phyloP scores from a whole-genome alignment of 2,113 vertebrate species.

The Falcunculus frontatus region DNA sequence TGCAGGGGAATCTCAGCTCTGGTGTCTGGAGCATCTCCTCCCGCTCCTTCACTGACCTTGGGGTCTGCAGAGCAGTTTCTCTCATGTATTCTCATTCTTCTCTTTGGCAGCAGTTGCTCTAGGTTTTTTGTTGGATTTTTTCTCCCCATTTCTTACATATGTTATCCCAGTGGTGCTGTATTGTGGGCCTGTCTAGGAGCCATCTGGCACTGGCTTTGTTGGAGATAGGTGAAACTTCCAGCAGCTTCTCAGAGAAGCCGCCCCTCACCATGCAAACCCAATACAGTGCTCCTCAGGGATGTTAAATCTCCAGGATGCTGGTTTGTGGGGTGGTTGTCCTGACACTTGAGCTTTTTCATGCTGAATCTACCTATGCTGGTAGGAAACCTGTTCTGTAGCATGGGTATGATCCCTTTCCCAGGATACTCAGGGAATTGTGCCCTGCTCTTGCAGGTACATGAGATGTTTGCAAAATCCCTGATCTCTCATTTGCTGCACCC shows the following conservation, averaged over 20 bases:
- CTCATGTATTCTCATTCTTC: neutral
- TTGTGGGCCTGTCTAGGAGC: neutral
- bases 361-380: neutral
- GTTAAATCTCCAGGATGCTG: neutral
- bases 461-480: neutral
- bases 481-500: neutral
- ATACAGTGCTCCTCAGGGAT: neutral
- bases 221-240: neutral
- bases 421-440: neutral
- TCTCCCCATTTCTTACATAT: neutral
- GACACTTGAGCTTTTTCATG: neutral
- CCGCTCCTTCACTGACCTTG: neutral
- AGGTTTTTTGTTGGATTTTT: neutral
- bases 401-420: neutral
- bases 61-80: neutral
- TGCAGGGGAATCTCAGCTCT: neutral
- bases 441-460: neutral
- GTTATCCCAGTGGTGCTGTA: neutral
- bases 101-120: neutral
- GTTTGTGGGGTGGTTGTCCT: neutral
- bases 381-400: neutral
- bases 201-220: neutral
- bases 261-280: neutral
- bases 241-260: neutral
- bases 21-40: neutral